phyloP scores from a whole-genome alignment of 2,797 vertebrate genomes.

The Sebastes dallii region DNA sequence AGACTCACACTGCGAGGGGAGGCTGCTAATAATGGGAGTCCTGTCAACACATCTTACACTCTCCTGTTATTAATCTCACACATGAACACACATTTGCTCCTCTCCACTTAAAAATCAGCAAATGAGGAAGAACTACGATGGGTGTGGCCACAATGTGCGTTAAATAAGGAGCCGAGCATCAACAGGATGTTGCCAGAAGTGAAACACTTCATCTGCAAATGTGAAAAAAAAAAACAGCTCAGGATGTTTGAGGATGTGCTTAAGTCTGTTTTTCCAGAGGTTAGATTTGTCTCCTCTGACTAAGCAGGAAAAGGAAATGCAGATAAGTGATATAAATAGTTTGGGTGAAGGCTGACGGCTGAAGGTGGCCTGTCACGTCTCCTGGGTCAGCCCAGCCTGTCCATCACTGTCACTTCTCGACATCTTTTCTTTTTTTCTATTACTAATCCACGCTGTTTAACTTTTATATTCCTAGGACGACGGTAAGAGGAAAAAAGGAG shows the following conservation, averaged over 20 bases:
- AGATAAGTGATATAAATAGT: not conserved
- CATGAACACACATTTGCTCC: constrained; percentile 5
- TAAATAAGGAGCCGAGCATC: not conserved
- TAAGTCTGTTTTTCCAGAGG: not conserved
- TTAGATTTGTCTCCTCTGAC: not conserved
- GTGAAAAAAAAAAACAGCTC: not conserved
- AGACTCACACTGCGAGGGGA: constrained; percentile 30
- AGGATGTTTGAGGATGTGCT: not conserved
- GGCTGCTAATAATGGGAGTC: constrained; percentile 45
- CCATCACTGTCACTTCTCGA: constrained; percentile 5
- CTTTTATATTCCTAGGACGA: not conserved
- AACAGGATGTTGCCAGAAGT: not conserved
- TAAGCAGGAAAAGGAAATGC: not conserved
- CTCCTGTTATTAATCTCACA: constrained; percentile 17
- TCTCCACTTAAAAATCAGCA: not conserved
- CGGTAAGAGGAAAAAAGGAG: not conserved
- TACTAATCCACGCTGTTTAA: not conserved
- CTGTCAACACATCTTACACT: constrained; percentile 50
- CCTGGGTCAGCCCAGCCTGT: not conserved
- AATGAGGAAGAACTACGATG: not conserved
- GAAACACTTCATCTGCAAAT: not conserved
- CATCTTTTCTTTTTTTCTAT: not conserved
- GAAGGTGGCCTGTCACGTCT: not conserved
- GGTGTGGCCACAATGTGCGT: not conserved
- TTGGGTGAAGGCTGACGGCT: not conserved